A percentile compares a stretch with the other conserved stretches of the same genome.
Conservation (phyloP, 2,797 vertebrate genomes). For the Arrhamphus sclerolepis region DNA sequence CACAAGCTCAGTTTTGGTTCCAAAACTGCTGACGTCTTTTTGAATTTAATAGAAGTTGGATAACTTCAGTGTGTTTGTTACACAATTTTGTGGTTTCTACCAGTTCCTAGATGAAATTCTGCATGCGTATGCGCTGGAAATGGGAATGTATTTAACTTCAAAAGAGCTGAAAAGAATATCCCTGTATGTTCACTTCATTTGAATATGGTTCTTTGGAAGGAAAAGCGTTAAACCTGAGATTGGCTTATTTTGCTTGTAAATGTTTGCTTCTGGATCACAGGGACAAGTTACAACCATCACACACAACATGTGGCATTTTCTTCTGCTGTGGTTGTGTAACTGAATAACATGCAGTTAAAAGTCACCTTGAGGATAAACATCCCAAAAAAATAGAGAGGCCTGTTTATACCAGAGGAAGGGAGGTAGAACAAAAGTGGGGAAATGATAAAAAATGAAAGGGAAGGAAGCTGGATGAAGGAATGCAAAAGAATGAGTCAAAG, state of each 20-base stretch:
- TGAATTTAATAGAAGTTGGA: background rate
- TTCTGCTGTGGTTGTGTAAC: slow-evolving; percentile 61
- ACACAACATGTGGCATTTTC: slow-evolving; percentile 52
- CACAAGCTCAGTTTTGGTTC: background rate
- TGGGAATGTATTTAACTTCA: no score
- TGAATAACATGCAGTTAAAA: slow-evolving; percentile 48
- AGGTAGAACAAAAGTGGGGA: background rate
- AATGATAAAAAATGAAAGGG: slow-evolving; percentile 17
- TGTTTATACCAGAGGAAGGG: slow-evolving; percentile 36
- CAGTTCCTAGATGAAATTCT: slow-evolving; percentile 13
- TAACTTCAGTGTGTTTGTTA: background rate
- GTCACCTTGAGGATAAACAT: slow-evolving; percentile 20
- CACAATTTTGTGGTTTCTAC: slow-evolving; percentile 2
- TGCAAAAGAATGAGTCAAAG: slow-evolving; percentile 51
- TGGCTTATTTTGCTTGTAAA: slow-evolving; percentile 34
- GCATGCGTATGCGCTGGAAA: background rate
- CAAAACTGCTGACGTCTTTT: background rate
- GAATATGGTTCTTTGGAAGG: slow-evolving; percentile 7
- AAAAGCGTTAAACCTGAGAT: slow-evolving; percentile 30
- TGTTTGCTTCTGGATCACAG: slow-evolving; percentile 42
- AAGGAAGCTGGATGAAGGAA: slow-evolving; percentile 1
- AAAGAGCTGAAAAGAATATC: background rate
- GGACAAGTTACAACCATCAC: slow-evolving; percentile 41
- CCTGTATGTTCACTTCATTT: background rate
- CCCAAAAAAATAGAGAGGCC: slow-evolving; percentile 28